Conservation (phyloP, 2,797 vertebrate species). For the Arnoldichthys spilopterus region DNA sequence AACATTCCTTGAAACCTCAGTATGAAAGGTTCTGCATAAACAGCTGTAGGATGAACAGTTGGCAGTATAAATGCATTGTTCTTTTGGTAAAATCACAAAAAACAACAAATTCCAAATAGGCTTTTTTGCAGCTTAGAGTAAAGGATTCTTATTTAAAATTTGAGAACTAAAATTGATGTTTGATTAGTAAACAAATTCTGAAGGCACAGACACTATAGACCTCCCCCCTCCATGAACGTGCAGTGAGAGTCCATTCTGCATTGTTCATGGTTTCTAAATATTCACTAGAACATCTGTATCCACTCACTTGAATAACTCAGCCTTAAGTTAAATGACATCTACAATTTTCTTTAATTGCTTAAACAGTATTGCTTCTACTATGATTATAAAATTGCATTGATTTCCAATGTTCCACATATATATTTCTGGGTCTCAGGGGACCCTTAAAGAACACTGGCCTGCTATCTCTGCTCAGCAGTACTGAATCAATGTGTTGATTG, state of each 20-base stretch:
- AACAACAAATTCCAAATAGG: too few species aligned
- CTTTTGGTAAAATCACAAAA: too few species aligned
- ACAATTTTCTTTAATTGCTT: conserved; percentile 74
- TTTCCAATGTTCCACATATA: conserved; percentile 81
- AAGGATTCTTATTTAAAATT: too few species aligned
- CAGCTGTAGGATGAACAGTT: too few species aligned
- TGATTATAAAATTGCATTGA: conserved; percentile 86
- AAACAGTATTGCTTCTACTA: conserved; percentile 77
- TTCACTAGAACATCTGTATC: conserved; percentile 25
- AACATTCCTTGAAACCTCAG: too few species aligned
- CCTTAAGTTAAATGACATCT: conserved; percentile 59
- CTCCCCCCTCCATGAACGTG: neutral
- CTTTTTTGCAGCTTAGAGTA: too few species aligned
- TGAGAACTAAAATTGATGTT: too few species aligned
- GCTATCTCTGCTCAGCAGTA: conserved; percentile 72
- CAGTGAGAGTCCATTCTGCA: neutral
- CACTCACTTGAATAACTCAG: conserved; percentile 34
- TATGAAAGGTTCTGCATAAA: too few species aligned
- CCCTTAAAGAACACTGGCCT: conserved; percentile 71
- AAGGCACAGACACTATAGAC: neutral
- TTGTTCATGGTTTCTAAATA: conserved; percentile 25
- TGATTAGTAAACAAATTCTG: too few species aligned
- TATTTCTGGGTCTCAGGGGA: conserved; percentile 70
- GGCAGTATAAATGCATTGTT: too few species aligned
- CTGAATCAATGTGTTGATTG: conserved; percentile 78